Conservation (phyloP, 2,797 vertebrate genomes). For the Poliocrania exsul region DNA sequence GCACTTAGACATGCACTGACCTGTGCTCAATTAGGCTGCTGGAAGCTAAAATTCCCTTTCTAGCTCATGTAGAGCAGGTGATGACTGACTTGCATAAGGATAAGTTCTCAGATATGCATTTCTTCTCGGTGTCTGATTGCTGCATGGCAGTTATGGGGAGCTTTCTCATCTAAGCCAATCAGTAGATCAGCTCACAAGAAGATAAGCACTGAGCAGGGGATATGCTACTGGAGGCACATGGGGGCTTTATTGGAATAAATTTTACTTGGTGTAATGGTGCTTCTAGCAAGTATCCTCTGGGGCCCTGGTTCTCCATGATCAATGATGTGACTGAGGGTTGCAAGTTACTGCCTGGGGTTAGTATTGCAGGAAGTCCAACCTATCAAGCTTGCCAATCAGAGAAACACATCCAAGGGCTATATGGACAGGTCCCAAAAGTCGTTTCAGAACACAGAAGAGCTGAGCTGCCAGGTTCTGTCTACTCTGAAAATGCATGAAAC, state of each 20-base stretch:
- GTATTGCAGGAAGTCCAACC: neutral
- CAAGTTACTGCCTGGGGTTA: too few species aligned
- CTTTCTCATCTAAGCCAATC: neutral
- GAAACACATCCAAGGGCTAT: neutral
- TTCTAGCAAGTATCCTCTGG: neutral
- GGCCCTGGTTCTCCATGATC: fast-evolving
- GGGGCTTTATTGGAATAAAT: neutral
- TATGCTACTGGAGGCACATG: fast-evolving
- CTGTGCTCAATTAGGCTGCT: neutral
- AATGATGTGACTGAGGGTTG: neutral
- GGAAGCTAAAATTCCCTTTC: neutral
- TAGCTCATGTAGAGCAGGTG: neutral
- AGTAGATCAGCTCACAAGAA: neutral
- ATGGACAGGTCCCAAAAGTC: neutral
- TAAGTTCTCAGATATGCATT: neutral
- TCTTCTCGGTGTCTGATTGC: neutral
- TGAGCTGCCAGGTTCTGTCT: neutral
- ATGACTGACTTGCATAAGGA: neutral
- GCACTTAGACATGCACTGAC: neutral
- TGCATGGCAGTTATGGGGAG: neutral
- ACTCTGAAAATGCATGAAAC: neutral
- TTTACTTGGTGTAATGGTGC: neutral
- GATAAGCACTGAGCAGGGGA: neutral
- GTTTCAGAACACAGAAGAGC: neutral
- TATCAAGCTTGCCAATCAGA: neutral